Evolutionary conservation across 1,140 invertebrate species (phyloP), one percentile per base, ranked within the genome.

Genomic region (Ctenoplectra terminalis): DNA sequence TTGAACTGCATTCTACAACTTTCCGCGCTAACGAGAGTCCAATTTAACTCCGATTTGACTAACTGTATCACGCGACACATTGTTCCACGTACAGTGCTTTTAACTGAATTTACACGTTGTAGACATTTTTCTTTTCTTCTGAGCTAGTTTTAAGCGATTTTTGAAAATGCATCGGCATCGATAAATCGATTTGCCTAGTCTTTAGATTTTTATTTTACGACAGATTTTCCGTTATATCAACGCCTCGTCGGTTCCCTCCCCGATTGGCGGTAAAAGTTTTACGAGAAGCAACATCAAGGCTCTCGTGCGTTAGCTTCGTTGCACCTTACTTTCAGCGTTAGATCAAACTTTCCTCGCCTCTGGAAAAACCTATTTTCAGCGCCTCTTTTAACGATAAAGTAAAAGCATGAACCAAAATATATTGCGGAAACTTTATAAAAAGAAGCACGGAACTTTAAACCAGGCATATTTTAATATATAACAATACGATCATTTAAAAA

Each of bases 251-350:
- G 29, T 46, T 2, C 46, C n/a, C 26, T 5, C 1, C 46, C 50
- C 48, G 17, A 43, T 70, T 9, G 67, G 29, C 67, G 67, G 67
- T 70, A 70, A 70, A 70, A 52, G 48, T 70, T 70, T 70, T 34
- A 52, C 48, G 67, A 70, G 67, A 70, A 52, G 20, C 48, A 60
- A 8, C 58, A 8, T 60, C 58, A 8, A 37, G 48, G 20, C 46
- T 37, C 37, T 31, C 43, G 66, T 13, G 26, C 46, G 46, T 69
- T 31, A 50, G 46, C 66, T 29, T 69, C 46, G 46, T 70, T 26
- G 48, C 48, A 52, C 37, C 48, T 52, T 52, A 52, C 29, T 52
- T 70, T 34, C 46, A 70, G 23, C 46, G 48, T 70, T 52, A 52
- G 48, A 26, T 52, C 67, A 70, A 70, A 70, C 48, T 70, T 70